Percentiles rank a stretch among this genome's conserved stretches.
These are phyloP conservation scores for Amblyopsis hoosieri DNA, from an alignment of 2,797 vertebrate species.

Conservation along the genomic window DNA sequence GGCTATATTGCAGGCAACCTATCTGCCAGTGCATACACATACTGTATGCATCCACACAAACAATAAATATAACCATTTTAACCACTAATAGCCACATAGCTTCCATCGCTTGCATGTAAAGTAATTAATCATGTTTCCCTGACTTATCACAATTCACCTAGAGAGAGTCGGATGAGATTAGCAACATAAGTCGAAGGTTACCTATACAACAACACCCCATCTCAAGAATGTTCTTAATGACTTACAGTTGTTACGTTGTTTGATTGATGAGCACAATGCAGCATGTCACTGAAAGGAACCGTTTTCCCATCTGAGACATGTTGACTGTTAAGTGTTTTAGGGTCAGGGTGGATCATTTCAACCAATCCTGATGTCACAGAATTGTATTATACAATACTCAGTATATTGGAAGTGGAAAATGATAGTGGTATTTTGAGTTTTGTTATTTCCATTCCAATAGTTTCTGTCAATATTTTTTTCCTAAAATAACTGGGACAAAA, in stretches of 20 bases:
- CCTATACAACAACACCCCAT: constrained; percentile 32
- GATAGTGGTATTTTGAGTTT: no score
- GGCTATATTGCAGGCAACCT: not conserved
- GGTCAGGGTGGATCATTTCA: not conserved
- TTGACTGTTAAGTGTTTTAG: constrained; percentile 3
- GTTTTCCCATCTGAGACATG: not conserved
- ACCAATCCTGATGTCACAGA: no score
- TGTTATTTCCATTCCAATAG: no score
- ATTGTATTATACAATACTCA: no score
- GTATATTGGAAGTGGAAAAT: no score
- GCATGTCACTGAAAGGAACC: constrained; percentile 14
- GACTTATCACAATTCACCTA: constrained; percentile 48
- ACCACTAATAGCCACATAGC: constrained; percentile 42
- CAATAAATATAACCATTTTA: constrained; percentile 7
- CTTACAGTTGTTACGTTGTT: constrained; percentile 5
- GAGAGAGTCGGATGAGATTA: constrained; percentile 41
- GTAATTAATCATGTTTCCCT: constrained; percentile 47
- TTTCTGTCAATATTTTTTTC: not conserved
- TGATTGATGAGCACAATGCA: constrained; percentile 45
- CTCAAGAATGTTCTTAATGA: constrained; percentile 29
- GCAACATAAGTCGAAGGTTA: constrained; percentile 33
- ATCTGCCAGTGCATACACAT: not conserved
- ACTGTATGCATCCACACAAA: not conserved
- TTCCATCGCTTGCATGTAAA: constrained; percentile 12
- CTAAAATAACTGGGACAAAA: constrained; percentile 44